Conservation (phyloP, 2,113 vertebrate species). For the Heterotis niloticus region DNA sequence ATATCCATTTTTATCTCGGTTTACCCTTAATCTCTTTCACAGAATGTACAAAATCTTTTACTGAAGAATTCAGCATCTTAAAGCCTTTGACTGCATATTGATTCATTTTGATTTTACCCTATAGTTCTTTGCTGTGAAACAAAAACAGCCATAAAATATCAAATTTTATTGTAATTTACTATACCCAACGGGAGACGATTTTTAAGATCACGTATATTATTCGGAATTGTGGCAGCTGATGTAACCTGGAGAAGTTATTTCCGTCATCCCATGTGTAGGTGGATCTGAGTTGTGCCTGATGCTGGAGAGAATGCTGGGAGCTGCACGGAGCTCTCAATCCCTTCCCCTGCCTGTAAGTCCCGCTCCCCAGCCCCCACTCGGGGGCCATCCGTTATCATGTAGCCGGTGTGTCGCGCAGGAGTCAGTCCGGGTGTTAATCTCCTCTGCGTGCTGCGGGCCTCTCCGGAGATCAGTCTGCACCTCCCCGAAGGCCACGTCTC, state of each 20-base stretch:
- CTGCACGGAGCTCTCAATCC: neutral
- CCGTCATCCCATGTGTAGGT: neutral
- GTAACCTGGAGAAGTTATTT: neutral
- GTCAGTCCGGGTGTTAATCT: slow-evolving; percentile 5
- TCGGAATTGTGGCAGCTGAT: neutral
- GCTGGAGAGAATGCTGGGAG: neutral
- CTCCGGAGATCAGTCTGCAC: neutral
- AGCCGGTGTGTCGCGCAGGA: neutral
- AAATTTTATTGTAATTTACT: no score
- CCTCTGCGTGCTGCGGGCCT: neutral
- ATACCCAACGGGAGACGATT: neutral
- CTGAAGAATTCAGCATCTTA: no score
- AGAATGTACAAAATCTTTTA: neutral
- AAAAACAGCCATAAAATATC: no score
- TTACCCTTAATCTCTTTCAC: neutral
- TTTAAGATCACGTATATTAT: neutral
- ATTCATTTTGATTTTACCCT: no score
- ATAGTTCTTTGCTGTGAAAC: no score
- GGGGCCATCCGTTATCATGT: neutral
- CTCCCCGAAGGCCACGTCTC: neutral
- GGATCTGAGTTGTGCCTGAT: slow-evolving; percentile 10
- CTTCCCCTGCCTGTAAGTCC: no score
- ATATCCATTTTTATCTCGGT: neutral
- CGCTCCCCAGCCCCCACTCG: neutral
- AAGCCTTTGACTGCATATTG: no score